Percentiles rank a stretch among this genome's conserved stretches.
Evolutionary conservation across 2,113 vertebrate genomes (phyloP).

Genomic region (Fregetta grallaria): DNA sequence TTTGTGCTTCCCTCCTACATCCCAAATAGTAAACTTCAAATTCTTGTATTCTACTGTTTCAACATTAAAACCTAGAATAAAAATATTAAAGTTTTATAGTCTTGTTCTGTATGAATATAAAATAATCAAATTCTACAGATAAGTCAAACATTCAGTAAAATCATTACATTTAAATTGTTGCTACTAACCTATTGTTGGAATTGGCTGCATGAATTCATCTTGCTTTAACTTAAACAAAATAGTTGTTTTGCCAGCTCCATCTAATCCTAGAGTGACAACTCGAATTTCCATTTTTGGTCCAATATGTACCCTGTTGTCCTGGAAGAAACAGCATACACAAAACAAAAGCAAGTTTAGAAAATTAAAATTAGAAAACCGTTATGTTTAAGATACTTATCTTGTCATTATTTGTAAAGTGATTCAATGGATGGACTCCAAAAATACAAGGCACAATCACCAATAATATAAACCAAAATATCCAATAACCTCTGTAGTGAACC

Average conservation of each 20-base stretch:
- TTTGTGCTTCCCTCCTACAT: slow-evolving; percentile 97
- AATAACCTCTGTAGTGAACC: not conserved
- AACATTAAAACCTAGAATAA: slow-evolving; percentile 89
- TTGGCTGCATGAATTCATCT: slow-evolving; percentile 99
- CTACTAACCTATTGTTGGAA: slow-evolving; percentile 93
- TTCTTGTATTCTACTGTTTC: slow-evolving; percentile 99
- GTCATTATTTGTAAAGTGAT: not conserved
- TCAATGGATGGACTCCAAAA: not conserved
- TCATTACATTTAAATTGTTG: not conserved
- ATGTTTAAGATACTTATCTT: not conserved
- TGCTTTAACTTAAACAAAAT: slow-evolving; percentile 98
- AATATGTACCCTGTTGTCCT: slow-evolving; percentile 99
- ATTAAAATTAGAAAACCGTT: not conserved
- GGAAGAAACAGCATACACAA: not conserved
- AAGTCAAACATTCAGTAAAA: not conserved
- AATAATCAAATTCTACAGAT: not conserved
- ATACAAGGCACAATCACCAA: not conserved
- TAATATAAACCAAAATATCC: not conserved
- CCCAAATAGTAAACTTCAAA: slow-evolving; percentile 99
- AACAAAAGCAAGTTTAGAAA: not conserved
- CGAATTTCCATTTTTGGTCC: slow-evolving; percentile 99
- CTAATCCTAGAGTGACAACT: slow-evolving; percentile 93
- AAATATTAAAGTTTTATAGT: slow-evolving; percentile 21
- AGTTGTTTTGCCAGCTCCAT: slow-evolving; percentile 96
- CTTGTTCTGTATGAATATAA: not conserved